A percentile compares a stretch with the other conserved stretches of the same genome.
These are phyloP conservation scores for Danio aesculapii DNA, from an alignment of 2,797 vertebrate genomes.

Conservation along the genomic window DNA sequence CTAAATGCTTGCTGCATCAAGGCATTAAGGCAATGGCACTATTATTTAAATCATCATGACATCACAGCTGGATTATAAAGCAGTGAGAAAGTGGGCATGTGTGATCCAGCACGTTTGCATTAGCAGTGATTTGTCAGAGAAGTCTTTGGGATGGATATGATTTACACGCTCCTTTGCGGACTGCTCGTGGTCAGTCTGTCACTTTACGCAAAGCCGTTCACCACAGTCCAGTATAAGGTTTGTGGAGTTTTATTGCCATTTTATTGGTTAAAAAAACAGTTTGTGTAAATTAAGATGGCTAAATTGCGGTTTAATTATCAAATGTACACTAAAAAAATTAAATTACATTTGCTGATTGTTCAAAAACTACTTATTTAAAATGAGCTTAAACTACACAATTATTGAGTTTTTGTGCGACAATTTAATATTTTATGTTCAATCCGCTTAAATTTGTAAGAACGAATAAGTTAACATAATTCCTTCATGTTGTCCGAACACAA, in stretches of 20 bases:
- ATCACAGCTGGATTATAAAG: constrained; percentile 51
- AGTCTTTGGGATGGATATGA: constrained; percentile 49
- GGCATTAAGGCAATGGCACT: constrained; percentile 6
- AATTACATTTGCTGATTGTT: too few relatives aligned
- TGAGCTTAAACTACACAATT: too few relatives aligned
- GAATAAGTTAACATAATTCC: too few relatives aligned
- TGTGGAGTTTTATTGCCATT: not conserved
- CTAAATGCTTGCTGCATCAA: not conserved
- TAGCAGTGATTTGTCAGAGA: not conserved
- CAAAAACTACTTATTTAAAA: too few relatives aligned
- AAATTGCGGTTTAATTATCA: not conserved
- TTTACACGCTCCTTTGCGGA: constrained; percentile 43
- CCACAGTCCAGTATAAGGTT: constrained; percentile 74
- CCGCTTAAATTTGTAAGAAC: too few relatives aligned
- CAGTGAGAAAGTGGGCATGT: not conserved
- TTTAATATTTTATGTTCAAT: too few relatives aligned
- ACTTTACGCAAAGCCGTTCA: constrained; percentile 68
- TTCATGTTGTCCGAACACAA: too few relatives aligned
- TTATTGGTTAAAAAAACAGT: not conserved
- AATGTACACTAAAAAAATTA: too few relatives aligned
- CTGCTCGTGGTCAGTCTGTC: constrained; percentile 44
- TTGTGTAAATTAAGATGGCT: not conserved
- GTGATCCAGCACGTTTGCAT: constrained; percentile 21
- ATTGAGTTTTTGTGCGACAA: too few relatives aligned
- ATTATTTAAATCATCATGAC: constrained; percentile 42